Percentiles rank a stretch among this genome's conserved stretches.
Evolutionary conservation across 2,113 vertebrate species (phyloP).

Genomic region (Perca fluviatilis): DNA sequence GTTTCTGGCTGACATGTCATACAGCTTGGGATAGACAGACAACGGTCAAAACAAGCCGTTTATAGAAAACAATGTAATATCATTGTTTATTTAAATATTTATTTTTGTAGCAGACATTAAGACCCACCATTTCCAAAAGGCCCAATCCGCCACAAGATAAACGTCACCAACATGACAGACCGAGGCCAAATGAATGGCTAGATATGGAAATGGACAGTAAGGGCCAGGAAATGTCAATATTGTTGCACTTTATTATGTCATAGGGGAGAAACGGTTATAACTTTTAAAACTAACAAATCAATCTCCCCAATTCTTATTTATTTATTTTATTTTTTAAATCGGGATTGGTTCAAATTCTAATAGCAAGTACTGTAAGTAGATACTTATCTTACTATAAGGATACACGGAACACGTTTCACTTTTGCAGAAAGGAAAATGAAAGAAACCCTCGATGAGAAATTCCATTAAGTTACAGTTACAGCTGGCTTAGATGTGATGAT

Average conservation of each 20-base stretch:
- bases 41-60: too few relatives aligned
- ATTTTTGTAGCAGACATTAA: neutral
- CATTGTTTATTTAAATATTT: neutral
- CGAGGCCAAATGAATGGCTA: neutral
- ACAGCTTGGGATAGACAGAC: too few relatives aligned
- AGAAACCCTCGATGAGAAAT: neutral
- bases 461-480: neutral
- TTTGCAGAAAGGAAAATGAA: constrained; percentile 8
- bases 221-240: neutral
- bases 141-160: neutral
- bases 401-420: neutral
- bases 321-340: neutral
- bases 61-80: neutral
- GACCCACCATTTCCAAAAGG: neutral
- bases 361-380: neutral
- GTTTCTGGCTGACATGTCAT: too few relatives aligned
- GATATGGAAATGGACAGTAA: neutral
- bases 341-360: neutral
- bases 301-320: too few relatives aligned
- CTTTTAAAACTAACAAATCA: neutral
- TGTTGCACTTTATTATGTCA: neutral
- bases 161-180: neutral
- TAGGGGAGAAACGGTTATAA: neutral
- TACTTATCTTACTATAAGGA: neutral
- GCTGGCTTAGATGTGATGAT: neutral